These are phyloP conservation scores for Chironex yamaguchii DNA, from an alignment of 30 jellyfish, hydroid and myxozoan species.

Conservation along the genomic window DNA sequence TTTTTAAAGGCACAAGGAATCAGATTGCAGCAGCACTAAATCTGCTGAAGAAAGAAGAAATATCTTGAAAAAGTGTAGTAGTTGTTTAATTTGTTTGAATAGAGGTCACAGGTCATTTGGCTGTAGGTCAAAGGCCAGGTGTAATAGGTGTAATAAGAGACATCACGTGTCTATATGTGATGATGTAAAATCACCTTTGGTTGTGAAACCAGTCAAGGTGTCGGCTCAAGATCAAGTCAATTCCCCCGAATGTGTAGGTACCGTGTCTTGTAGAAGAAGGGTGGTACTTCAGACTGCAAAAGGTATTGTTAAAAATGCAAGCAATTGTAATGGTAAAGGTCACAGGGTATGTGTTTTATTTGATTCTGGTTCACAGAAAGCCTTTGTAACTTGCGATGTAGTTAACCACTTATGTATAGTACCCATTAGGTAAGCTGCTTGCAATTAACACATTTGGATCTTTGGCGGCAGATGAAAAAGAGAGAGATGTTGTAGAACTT, in stretches of 20 bases:
- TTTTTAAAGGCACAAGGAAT: background rate
- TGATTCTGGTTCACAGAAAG: constrained; percentile 27
- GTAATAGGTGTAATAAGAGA: too few species aligned
- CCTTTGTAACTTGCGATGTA: constrained; percentile 21
- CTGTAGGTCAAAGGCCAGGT: background rate
- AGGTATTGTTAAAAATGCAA: background rate
- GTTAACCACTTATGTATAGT: background rate
- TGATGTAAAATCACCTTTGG: background rate
- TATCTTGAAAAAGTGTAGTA: background rate
- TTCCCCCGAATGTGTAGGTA: too few species aligned
- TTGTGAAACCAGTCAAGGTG: background rate
- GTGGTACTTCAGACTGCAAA: constrained; percentile 21
- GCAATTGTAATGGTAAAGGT: background rate
- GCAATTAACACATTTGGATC: constrained; percentile 13
- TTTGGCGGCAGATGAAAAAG: background rate
- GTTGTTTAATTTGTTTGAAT: constrained; percentile 15
- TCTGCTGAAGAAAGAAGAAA: background rate
- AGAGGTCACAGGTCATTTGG: constrained; percentile 15
- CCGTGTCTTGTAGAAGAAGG: too few species aligned
- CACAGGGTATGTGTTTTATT: constrained; percentile 10
- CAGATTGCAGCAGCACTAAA: background rate
- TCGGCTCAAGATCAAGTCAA: background rate
- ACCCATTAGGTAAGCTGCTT: constrained; percentile 1
- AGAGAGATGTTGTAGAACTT: background rate
- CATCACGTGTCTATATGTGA: constrained; percentile 10